These are phyloP conservation scores for Salmo trutta DNA, from an alignment of 2,797 vertebrate species.

Conservation along the genomic window DNA sequence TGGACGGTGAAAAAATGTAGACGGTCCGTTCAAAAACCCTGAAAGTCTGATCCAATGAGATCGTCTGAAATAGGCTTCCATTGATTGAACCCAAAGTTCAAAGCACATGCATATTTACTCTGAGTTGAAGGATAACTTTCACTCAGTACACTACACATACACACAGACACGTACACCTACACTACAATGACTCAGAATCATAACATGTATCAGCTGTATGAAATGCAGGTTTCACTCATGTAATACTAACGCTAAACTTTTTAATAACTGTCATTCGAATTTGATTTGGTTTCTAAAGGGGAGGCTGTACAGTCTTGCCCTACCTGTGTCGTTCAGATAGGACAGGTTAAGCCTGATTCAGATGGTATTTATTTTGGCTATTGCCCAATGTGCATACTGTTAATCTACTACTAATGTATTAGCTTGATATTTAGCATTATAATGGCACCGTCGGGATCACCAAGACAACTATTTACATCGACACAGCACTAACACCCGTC, in stretches of 20 bases:
- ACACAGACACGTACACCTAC: not conserved
- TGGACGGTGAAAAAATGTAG: conserved; percentile 5
- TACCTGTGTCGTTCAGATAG: too few relatives aligned
- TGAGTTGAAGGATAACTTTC: conserved; percentile 51
- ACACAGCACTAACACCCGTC: too few relatives aligned
- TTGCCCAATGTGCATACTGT: too few relatives aligned
- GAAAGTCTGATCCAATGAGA: conserved; percentile 50
- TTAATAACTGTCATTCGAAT: too few relatives aligned
- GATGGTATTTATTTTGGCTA: too few relatives aligned
- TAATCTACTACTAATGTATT: too few relatives aligned
- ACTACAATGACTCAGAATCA: not conserved
- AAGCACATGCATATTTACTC: conserved; percentile 53
- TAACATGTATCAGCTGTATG: not conserved
- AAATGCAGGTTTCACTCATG: not conserved
- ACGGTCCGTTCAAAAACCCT: not conserved
- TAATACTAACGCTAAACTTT: not conserved
- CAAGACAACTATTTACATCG: too few relatives aligned
- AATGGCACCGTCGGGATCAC: too few relatives aligned
- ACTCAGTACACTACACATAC: conserved; percentile 4
- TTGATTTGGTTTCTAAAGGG: too few relatives aligned
- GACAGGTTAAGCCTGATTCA: too few relatives aligned
- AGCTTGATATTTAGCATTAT: too few relatives aligned
- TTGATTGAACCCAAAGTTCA: conserved; percentile 64
- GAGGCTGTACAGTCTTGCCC: too few relatives aligned
- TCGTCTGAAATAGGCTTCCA: conserved; percentile 16